Conservation (phyloP, 2,888 invertebrate species). For the Dinocampus coccinellae region DNA sequence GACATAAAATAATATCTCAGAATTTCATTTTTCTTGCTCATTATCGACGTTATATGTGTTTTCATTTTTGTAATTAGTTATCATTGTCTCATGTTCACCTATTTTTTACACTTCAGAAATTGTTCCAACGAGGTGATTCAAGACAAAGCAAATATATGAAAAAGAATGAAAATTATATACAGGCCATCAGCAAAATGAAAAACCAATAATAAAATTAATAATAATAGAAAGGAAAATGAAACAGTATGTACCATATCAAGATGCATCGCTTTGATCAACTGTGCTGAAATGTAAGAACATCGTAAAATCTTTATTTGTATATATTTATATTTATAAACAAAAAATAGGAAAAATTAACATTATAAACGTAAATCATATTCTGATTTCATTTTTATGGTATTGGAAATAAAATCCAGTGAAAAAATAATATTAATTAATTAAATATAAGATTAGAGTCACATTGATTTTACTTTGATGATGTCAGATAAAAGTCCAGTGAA, state of each 20-base stretch:
- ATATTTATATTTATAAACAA: not conserved
- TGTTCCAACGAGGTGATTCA: conserved; percentile 63
- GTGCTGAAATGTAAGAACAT: not conserved
- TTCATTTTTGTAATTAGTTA: conserved; percentile 8
- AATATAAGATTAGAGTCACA: not conserved
- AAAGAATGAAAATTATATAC: not conserved
- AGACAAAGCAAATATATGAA: conserved; percentile 58
- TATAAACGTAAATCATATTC: not conserved
- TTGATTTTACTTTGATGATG: not conserved
- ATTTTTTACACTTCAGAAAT: conserved; percentile 54
- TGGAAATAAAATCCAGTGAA: not conserved
- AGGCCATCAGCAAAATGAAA: not conserved
- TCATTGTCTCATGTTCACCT: conserved; percentile 22
- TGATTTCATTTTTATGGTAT: not conserved
- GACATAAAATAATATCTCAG: not conserved
- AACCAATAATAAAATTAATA: not conserved
- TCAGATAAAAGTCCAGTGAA: conserved; percentile 1
- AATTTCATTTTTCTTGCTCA: not conserved
- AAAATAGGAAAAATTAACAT: not conserved
- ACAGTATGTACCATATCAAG: conserved; percentile 1
- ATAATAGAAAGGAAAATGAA: not conserved
- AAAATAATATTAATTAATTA: not conserved
- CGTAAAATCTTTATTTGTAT: not conserved
- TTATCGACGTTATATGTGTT: too few species aligned
- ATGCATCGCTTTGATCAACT: not conserved